Evolutionary conservation across 2,113 vertebrate species (phyloP).

Genomic region (Microtus ochrogaster): DNA sequence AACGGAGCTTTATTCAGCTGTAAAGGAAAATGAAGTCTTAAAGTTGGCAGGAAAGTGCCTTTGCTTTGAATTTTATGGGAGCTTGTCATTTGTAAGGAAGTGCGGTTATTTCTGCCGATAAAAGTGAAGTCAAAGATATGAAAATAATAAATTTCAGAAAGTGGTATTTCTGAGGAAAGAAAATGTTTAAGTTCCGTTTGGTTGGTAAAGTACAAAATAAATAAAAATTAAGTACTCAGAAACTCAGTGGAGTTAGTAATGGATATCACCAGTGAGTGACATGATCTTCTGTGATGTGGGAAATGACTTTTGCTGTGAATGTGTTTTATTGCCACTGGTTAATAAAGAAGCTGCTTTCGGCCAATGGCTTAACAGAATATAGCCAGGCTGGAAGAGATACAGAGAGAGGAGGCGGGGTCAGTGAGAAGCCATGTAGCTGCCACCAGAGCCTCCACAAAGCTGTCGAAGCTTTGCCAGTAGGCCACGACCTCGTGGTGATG

Average conservation of each 20-base stretch:
- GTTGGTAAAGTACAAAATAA: conserved; percentile 12
- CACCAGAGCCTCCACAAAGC: too few species aligned
- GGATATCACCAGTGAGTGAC: background rate
- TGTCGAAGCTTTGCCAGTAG: too few species aligned
- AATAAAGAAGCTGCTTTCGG: too few species aligned
- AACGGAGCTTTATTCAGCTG: background rate
- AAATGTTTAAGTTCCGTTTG: background rate
- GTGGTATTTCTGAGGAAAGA: conserved; percentile 5
- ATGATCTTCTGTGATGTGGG: background rate
- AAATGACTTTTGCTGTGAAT: too few species aligned
- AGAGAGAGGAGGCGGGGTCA: too few species aligned
- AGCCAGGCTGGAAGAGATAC: too few species aligned
- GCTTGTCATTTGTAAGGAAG: background rate
- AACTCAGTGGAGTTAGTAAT: background rate
- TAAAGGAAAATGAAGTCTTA: background rate
- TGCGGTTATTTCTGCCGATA: background rate
- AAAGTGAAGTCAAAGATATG: background rate
- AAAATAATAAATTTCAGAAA: conserved; percentile 50
- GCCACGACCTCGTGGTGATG: too few species aligned
- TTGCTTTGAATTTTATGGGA: background rate
- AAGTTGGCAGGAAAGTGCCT: background rate
- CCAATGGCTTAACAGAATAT: too few species aligned
- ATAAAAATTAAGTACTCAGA: conserved; percentile 21
- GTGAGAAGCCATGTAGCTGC: too few species aligned
- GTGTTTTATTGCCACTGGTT: too few species aligned